phyloP scores from a whole-genome alignment of 2,888 invertebrate genomes.

The Clitarchus hookeri region DNA sequence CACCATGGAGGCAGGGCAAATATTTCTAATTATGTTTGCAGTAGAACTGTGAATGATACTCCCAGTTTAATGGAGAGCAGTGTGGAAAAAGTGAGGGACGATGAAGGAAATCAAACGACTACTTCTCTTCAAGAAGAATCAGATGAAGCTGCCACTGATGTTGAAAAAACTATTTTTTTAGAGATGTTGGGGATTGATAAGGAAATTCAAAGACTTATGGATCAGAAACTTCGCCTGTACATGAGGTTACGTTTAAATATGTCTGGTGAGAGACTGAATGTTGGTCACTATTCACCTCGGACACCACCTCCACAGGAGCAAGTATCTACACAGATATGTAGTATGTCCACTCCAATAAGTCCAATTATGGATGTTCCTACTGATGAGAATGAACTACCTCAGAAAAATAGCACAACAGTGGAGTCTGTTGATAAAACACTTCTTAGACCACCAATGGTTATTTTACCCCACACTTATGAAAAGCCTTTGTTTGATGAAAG shows the following conservation, averaged over 20 bases:
- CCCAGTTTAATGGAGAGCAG: neutral
- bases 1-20: neutral
- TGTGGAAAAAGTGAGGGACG: neutral
- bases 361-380: neutral
- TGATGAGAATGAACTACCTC: neutral
- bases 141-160: neutral
- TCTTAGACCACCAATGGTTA: neutral
- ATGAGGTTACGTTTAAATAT: slow-evolving; percentile 54
- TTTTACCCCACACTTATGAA: slow-evolving; percentile 15
- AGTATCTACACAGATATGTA: neutral
- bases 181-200: slow-evolving; percentile 66
- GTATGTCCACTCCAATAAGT: slow-evolving; percentile 3
- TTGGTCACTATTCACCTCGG: neutral
- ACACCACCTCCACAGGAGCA: neutral
- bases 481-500: neutral
- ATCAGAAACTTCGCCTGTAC: slow-evolving; percentile 64
- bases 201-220: slow-evolving; percentile 61
- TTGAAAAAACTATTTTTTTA: slow-evolving; percentile 54
- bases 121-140: neutral
- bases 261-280: slow-evolving; percentile 1
- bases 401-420: neutral
- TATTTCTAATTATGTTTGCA: neutral
- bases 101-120: neutral
- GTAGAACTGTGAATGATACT: neutral
- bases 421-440: neutral